phyloP scores from a whole-genome alignment of 2,797 vertebrate species.

The Pterois miles region DNA sequence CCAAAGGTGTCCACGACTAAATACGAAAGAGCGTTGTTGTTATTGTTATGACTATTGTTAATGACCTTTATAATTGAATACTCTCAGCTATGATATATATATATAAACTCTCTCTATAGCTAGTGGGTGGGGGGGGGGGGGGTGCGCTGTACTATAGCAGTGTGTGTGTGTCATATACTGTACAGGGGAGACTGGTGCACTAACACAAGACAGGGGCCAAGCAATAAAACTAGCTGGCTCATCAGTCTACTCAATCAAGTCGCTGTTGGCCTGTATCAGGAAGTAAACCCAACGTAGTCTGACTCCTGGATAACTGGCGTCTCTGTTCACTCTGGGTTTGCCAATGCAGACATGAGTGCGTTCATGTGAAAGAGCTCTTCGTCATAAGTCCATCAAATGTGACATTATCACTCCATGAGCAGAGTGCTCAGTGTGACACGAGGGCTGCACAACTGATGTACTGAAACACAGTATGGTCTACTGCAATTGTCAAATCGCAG shows the following conservation, averaged over 20 bases:
- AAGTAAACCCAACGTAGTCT: not conserved
- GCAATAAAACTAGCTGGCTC: conserved; percentile 4
- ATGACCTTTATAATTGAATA: conserved; percentile 70
- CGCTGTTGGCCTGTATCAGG: conserved; percentile 11
- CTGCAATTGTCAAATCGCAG: no score
- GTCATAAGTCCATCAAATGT: no score
- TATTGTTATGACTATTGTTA: conserved; percentile 65
- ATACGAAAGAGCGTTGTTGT: conserved; percentile 61
- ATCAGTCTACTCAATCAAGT: conserved; percentile 25
- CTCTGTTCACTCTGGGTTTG: not conserved
- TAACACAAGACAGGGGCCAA: conserved; percentile 1
- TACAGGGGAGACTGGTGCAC: conserved; percentile 65
- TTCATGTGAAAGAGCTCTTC: not conserved
- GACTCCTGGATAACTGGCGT: not conserved
- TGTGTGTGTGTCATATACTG: conserved; percentile 55
- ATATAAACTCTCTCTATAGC: conserved; percentile 66
- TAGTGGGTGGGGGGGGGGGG: conserved; percentile 33
- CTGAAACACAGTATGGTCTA: no score
- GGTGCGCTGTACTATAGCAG: conserved; percentile 38
- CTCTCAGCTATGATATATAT: conserved; percentile 67
- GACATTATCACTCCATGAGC: no score
- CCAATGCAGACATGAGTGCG: not conserved
- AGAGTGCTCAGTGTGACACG: no score
- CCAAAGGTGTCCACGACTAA: conserved; percentile 81
- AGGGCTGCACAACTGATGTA: no score